phyloP scores from a whole-genome alignment of 2,888 invertebrate genomes.

The Clistopyga incitator region DNA sequence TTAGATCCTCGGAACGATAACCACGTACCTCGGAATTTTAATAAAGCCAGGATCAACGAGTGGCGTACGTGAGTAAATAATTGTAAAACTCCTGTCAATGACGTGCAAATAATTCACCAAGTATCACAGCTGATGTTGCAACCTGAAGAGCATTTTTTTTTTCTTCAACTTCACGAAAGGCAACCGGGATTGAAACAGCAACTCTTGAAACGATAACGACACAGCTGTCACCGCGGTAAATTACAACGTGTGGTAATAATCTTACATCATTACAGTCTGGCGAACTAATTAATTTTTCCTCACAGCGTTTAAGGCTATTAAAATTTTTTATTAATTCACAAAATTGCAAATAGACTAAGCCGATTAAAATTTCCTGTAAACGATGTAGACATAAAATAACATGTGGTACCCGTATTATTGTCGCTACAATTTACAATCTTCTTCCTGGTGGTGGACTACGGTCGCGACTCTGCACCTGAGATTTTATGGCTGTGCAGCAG shows the following conservation, averaged over 20 bases:
- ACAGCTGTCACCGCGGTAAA: not conserved
- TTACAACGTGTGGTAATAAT: slow-evolving; percentile 1
- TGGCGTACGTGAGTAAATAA: not conserved
- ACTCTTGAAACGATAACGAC: not conserved
- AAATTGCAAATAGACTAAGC: not conserved
- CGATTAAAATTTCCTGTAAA: not conserved
- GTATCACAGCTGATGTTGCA: no score
- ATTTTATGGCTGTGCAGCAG: not conserved
- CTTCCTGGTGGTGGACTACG: not conserved
- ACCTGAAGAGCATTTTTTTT: no score
- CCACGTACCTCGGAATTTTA: not conserved
- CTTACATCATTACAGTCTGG: not conserved
- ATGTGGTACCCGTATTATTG: slow-evolving; percentile 56
- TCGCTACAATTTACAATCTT: slow-evolving; percentile 7
- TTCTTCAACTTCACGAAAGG: no score
- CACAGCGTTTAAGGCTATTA: not conserved
- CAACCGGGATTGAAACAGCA: not conserved
- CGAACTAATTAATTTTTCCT: not conserved
- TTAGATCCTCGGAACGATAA: not conserved
- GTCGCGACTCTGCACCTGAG: not conserved
- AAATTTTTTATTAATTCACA: slow-evolving; percentile 8
- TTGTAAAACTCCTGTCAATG: not conserved
- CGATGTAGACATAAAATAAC: slow-evolving; percentile 27
- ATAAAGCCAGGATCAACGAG: not conserved
- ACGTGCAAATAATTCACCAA: no score